A percentile compares a stretch with the other conserved stretches of the same genome.
Evolutionary conservation across 92 coral and sea anemone genomes (phyloP).

Genomic region (Muricea muricata): DNA sequence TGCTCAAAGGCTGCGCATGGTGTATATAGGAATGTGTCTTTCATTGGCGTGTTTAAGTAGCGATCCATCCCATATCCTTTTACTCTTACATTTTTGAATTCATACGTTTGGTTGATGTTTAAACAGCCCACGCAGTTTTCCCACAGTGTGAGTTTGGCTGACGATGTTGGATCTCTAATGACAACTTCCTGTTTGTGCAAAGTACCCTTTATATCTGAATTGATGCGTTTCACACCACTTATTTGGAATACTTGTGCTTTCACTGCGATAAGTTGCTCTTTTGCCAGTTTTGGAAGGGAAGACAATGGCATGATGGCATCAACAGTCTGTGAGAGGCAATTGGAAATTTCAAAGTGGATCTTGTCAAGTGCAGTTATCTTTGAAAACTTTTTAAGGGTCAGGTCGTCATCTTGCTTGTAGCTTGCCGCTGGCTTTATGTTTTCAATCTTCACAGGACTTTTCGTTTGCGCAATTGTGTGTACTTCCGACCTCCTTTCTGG

Average conservation of each 20-base stretch:
- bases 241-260: conserved; percentile 43
- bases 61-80: conserved; percentile 28
- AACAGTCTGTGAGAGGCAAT: not conserved
- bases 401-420: not conserved
- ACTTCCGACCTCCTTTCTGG: conserved; percentile 43
- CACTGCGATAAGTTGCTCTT: conserved; percentile 28
- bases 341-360: not conserved
- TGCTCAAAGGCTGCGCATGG: conserved; percentile 38
- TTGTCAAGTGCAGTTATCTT: not conserved
- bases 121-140: conserved; percentile 22
- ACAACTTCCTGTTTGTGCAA: conserved; percentile 38
- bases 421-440: not conserved
- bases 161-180: conserved; percentile 20
- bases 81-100: conserved; percentile 15
- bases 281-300: conserved; percentile 21
- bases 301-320: conserved; percentile 8
- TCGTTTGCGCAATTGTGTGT: conserved; percentile 13
- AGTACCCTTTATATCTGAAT: conserved; percentile 18
- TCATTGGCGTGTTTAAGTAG: conserved; percentile 39
- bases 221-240: conserved; percentile 23
- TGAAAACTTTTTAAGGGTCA: not conserved
- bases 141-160: conserved; percentile 43
- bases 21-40: conserved; percentile 33
- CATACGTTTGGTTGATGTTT: conserved; percentile 19
- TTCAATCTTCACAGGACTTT: conserved; percentile 29